Conservation (phyloP, 2,797 vertebrate species). For the Hydrophis major region DNA sequence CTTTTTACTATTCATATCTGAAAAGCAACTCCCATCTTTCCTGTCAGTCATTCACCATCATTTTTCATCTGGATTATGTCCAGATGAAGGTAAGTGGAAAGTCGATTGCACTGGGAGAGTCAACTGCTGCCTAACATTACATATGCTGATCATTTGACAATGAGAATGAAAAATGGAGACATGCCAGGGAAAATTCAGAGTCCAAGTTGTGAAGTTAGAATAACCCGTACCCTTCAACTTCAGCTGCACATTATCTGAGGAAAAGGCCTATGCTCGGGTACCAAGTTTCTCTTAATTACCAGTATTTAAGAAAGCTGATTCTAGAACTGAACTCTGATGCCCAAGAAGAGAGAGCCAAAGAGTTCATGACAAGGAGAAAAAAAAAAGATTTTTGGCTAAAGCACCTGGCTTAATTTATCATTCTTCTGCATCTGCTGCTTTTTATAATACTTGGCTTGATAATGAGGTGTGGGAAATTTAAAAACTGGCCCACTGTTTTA, state of each 20-base stretch:
- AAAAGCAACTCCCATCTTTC: background rate
- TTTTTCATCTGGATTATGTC: background rate
- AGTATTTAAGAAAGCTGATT: background rate
- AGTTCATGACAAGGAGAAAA: background rate
- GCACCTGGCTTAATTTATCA: background rate
- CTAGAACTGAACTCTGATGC: background rate
- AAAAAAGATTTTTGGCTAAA: background rate
- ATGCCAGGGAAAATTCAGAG: constrained; percentile 24
- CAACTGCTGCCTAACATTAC: background rate
- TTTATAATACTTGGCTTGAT: background rate
- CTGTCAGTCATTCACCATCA: background rate
- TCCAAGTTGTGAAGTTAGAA: background rate
- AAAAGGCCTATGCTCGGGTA: background rate
- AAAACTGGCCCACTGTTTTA: background rate
- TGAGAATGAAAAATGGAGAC: background rate
- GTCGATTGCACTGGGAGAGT: background rate
- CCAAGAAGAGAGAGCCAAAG: background rate
- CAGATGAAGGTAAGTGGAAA: background rate
- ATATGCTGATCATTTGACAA: background rate
- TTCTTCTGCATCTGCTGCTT: background rate
- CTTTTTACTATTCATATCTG: background rate
- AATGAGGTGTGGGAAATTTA: background rate
- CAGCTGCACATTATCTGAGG: constrained; percentile 1
- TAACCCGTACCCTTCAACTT: background rate
- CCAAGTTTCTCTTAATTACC: background rate